Evolutionary conservation across 1,140 invertebrate species (phyloP).

Genomic region (Caligus rogercresseyi): DNA sequence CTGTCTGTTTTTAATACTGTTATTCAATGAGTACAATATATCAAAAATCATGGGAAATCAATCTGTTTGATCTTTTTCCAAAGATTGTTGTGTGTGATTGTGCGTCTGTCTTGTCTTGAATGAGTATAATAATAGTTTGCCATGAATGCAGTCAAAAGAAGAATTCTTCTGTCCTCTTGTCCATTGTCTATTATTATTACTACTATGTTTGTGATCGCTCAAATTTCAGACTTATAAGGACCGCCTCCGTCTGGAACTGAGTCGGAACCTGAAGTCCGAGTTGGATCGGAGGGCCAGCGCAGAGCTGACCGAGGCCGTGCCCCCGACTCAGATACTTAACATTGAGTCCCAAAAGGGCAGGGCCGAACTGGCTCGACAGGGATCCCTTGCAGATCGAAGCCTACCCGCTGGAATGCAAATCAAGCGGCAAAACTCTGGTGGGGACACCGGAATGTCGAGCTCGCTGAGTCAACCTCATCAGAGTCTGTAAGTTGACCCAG

Average conservation of each 20-base stretch:
- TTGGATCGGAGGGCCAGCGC: not conserved
- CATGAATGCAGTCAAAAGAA: too few relatives aligned
- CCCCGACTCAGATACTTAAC: conserved; percentile 15
- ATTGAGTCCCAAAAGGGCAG: not conserved
- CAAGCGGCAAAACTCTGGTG: not conserved
- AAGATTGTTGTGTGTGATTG: too few relatives aligned
- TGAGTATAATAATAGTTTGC: too few relatives aligned
- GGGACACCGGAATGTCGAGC: not conserved
- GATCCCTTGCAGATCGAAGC: conserved; percentile 13
- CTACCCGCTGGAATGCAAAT: not conserved
- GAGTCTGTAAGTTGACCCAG: not conserved
- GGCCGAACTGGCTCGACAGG: conserved; percentile 17
- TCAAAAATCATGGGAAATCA: too few relatives aligned
- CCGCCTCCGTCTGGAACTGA: conserved; percentile 5
- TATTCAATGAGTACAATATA: too few relatives aligned
- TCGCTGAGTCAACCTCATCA: conserved; percentile 14
- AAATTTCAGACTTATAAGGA: conserved; percentile 11
- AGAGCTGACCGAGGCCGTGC: conserved; percentile 12
- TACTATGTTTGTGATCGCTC: not conserved
- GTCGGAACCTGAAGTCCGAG: not conserved
- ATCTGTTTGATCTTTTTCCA: too few relatives aligned
- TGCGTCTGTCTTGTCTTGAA: too few relatives aligned
- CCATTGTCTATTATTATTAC: too few relatives aligned
- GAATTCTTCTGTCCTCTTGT: too few relatives aligned
- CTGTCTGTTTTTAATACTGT: too few relatives aligned